These are phyloP conservation scores for Leucophenga maculata DNA, from an alignment of 2,888 invertebrate species.

Conservation along the genomic window DNA sequence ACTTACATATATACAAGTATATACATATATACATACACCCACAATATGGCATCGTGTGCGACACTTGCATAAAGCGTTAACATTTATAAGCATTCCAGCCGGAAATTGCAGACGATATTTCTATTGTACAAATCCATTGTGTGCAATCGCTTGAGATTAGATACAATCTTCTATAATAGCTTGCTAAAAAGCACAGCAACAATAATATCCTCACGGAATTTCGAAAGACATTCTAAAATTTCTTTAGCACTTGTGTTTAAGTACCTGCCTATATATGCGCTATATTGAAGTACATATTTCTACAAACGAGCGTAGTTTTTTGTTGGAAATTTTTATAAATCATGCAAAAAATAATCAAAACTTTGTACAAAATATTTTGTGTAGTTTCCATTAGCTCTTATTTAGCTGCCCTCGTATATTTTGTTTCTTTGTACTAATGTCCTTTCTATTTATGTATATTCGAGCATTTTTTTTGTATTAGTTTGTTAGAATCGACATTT, in stretches of 20 bases:
- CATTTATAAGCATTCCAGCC: constrained; percentile 60
- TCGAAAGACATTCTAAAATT: background rate
- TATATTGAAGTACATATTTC: too few species aligned
- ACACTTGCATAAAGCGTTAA: constrained; percentile 32
- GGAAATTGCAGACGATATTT: constrained; percentile 56
- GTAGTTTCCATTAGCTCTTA: background rate
- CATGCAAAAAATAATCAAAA: too few species aligned
- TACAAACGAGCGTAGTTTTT: too few species aligned
- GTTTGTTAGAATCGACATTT: constrained; percentile 2
- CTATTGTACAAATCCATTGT: constrained; percentile 57
- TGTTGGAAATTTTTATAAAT: too few species aligned
- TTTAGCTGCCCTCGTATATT: background rate
- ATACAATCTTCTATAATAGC: constrained; percentile 63
- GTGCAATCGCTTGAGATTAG: constrained; percentile 63
- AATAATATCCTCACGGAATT: background rate
- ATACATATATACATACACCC: background rate
- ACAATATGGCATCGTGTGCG: background rate
- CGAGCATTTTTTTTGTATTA: background rate
- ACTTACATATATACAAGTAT: background rate
- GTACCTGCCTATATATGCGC: too few species aligned
- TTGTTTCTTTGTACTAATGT: background rate
- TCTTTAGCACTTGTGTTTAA: background rate
- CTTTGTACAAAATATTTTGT: background rate
- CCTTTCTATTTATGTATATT: constrained; percentile 1
- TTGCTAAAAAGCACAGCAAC: constrained; percentile 25